Percentiles rank a stretch among this genome's conserved stretches.
Conservation (phyloP, 1,140 invertebrate species). For the Triops longicaudatus region DNA sequence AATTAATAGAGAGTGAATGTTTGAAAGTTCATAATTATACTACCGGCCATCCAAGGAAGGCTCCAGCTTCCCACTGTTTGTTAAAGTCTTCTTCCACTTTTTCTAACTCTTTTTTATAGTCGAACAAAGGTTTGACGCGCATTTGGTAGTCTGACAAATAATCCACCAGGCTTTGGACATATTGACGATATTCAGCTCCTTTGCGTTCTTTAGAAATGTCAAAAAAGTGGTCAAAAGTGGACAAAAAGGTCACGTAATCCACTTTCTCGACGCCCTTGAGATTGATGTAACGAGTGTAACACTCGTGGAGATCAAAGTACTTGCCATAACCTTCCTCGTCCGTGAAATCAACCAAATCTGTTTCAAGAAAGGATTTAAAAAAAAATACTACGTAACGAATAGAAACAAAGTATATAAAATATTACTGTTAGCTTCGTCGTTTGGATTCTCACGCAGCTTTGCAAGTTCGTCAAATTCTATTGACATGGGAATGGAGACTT, state of each 20-base stretch:
- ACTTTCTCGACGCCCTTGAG: constrained; percentile 94
- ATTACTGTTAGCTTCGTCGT: constrained; percentile 60
- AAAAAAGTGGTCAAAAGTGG: constrained; percentile 89
- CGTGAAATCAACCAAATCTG: constrained; percentile 89
- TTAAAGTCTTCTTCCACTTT: constrained; percentile 73
- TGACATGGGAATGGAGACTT: constrained; percentile 88
- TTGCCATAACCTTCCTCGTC: constrained; percentile 99
- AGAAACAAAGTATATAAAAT: constrained; percentile 32
- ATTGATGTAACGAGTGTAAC: constrained; percentile 93
- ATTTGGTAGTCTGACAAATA: constrained; percentile 80
- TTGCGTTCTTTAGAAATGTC: constrained; percentile 93
- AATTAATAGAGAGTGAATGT: not conserved
- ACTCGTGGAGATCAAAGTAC: constrained; percentile 96
- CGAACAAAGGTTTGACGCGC: constrained; percentile 82
- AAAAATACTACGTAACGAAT: constrained; percentile 24
- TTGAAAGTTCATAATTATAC: constrained; percentile 36
- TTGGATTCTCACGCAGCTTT: constrained; percentile 76
- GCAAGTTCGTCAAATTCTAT: constrained; percentile 93
- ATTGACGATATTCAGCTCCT: constrained; percentile 84
- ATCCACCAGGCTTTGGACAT: constrained; percentile 71
- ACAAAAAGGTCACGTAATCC: constrained; percentile 92
- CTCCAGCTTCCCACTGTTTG: constrained; percentile 76
- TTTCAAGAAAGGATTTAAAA: constrained; percentile 35
- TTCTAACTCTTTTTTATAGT: constrained; percentile 70
- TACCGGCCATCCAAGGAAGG: constrained; percentile 89